phyloP scores from a whole-genome alignment of 2,888 invertebrate genomes.

The Eubasilissa splendida region DNA sequence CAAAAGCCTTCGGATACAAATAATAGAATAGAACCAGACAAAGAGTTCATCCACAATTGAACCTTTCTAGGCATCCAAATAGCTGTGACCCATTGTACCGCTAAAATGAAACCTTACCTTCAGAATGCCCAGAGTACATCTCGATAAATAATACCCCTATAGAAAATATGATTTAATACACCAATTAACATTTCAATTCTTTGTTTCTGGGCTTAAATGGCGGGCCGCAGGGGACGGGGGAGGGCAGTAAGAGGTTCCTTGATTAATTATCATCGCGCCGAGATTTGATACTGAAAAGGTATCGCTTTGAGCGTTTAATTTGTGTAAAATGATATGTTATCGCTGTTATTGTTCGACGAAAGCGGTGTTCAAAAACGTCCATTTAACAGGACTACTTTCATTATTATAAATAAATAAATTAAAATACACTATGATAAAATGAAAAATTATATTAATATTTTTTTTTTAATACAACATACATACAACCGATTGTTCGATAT shows the following conservation, averaged over 20 bases:
- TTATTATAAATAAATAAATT: too few species aligned
- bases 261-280: conserved; percentile 36
- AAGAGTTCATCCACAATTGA: conserved; percentile 55
- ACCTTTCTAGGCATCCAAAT: conserved; percentile 45
- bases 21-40: conserved; percentile 37
- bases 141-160: conserved; percentile 50
- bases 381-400: too few species aligned
- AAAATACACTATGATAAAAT: too few species aligned
- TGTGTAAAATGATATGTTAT: conserved; percentile 20
- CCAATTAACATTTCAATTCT: conserved; percentile 64
- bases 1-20: conserved; percentile 10
- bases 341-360: not conserved
- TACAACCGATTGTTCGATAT: too few species aligned
- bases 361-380: too few species aligned
- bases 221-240: conserved; percentile 7
- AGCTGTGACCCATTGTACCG: conserved; percentile 52
- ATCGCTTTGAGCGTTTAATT: conserved; percentile 10
- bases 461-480: too few species aligned
- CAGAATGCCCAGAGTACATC: conserved; percentile 34
- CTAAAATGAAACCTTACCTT: conserved; percentile 46
- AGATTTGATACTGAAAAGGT: conserved; percentile 36
- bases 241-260: conserved; percentile 35
- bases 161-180: conserved; percentile 64
- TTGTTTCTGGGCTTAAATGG: conserved; percentile 49
- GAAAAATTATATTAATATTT: too few species aligned